A percentile compares a stretch with the other conserved stretches of the same genome.
These are phyloP conservation scores for Mola mola DNA, from an alignment of 2,113 vertebrate species.

Conservation along the genomic window DNA sequence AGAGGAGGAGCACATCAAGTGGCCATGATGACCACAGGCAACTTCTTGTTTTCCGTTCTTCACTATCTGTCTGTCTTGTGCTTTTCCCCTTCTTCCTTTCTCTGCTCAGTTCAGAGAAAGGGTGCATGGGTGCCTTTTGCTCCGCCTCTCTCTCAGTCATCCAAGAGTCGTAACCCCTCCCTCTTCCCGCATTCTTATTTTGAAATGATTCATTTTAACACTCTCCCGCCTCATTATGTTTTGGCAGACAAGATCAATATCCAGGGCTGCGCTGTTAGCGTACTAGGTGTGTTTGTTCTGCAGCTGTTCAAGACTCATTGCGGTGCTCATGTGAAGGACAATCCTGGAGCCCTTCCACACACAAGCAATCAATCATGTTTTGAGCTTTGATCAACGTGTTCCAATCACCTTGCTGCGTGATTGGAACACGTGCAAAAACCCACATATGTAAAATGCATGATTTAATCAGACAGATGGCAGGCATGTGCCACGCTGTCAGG, in stretches of 20 bases:
- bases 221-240: conserved; percentile 47
- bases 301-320: neutral
- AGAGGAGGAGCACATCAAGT: too few relatives aligned
- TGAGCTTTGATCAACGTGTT: conserved; percentile 44
- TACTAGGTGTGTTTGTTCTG: conserved; percentile 10
- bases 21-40: too few relatives aligned
- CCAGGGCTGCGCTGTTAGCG: conserved; percentile 11
- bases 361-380: conserved; percentile 40
- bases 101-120: neutral
- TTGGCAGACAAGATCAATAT: conserved; percentile 50
- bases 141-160: neutral
- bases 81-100: neutral
- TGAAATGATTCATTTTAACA: conserved; percentile 45
- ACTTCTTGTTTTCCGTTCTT: too few relatives aligned
- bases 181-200: conserved; percentile 35
- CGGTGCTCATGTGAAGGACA: conserved; percentile 18
- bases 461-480: conserved; percentile 27
- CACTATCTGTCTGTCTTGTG: neutral
- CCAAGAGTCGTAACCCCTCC: neutral
- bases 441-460: conserved; percentile 15
- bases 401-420: conserved; percentile 38
- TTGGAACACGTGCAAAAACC: conserved; percentile 5
- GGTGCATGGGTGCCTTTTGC: neutral
- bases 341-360: conserved; percentile 1
- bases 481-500: conserved; percentile 20